Conservation (phyloP, 2,113 vertebrate species). For the Pseudonaja textilis region DNA sequence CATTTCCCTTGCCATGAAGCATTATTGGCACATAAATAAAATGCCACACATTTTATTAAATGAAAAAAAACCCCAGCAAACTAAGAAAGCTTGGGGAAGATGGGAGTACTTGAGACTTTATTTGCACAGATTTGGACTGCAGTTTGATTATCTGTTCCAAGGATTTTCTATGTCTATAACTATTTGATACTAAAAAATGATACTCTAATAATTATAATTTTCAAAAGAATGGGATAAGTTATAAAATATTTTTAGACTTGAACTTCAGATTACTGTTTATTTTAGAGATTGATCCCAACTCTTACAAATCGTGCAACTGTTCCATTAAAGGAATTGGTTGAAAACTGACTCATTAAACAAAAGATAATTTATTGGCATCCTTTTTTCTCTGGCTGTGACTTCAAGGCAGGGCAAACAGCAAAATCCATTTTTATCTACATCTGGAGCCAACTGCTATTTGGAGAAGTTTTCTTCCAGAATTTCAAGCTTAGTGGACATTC, state of each 20-base stretch:
- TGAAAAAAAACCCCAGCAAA: conserved; percentile 33
- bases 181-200: background rate
- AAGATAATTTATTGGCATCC: background rate
- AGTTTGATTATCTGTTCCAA: background rate
- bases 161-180: conserved; percentile 1
- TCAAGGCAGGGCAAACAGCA: background rate
- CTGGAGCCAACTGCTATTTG: background rate
- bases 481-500: background rate
- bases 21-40: conserved; percentile 32
- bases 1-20: background rate
- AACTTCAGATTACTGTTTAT: background rate
- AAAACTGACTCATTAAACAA: background rate
- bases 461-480: background rate
- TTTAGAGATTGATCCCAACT: background rate
- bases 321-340: background rate
- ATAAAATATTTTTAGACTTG: background rate
- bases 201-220: background rate
- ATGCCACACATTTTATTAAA: conserved; percentile 36
- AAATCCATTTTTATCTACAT: background rate
- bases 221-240: background rate
- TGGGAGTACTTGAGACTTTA: conserved; percentile 18
- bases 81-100: conserved; percentile 7
- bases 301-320: background rate
- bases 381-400: background rate
- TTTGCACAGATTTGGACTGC: conserved; percentile 26